phyloP scores from a whole-genome alignment of 2,113 vertebrate genomes.

The Chrysochloris asiatica region DNA sequence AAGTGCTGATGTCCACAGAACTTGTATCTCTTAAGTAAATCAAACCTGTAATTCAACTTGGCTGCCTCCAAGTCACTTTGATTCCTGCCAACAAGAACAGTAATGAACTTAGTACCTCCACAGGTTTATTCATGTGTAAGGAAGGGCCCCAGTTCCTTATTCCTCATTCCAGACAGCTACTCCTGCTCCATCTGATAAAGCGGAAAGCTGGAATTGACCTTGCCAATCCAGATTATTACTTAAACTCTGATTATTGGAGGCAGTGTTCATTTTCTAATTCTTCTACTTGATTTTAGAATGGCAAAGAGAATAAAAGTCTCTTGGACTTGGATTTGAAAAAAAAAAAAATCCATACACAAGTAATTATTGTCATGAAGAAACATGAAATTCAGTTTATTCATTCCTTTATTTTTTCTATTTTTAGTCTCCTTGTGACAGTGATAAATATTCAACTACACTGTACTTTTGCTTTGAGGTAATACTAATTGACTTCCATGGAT shows the following conservation, averaged over 20 bases:
- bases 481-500: slow-evolving; percentile 30
- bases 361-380: slow-evolving; percentile 25
- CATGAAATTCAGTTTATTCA: background rate
- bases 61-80: slow-evolving; percentile 62
- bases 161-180: slow-evolving; percentile 24
- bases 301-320: slow-evolving; percentile 19
- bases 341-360: background rate
- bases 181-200: slow-evolving; percentile 14
- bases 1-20: slow-evolving; percentile 57
- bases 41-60: slow-evolving; percentile 74
- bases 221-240: slow-evolving; percentile 23
- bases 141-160: slow-evolving; percentile 11
- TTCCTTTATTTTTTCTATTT: background rate
- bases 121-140: slow-evolving; percentile 57
- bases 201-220: background rate
- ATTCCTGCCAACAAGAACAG: slow-evolving; percentile 67
- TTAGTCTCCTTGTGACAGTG: slow-evolving; percentile 20
- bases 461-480: slow-evolving; percentile 2
- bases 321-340: background rate
- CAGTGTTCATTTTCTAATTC: background rate
- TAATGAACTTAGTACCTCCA: slow-evolving; percentile 57
- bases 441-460: background rate
- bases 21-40: slow-evolving; percentile 67
- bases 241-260: background rate
- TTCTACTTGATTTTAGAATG: background rate